phyloP scores from a whole-genome alignment of 2,797 vertebrate genomes.

The Harpagifer antarcticus region DNA sequence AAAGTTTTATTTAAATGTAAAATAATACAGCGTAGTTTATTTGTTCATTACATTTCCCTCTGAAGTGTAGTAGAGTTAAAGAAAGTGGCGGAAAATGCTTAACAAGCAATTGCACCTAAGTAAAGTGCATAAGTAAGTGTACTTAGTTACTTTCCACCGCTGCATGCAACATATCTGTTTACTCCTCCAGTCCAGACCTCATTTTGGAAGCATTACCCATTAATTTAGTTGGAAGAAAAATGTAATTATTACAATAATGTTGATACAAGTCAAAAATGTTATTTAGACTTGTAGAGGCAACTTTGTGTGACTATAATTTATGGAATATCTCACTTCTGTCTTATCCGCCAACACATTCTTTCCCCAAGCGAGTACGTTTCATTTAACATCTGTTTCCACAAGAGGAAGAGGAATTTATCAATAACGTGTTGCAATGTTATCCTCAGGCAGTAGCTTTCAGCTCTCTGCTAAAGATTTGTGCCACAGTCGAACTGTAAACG shows the following conservation, averaged over 20 bases:
- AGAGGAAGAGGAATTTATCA: slow-evolving; percentile 34
- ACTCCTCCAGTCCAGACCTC: background rate
- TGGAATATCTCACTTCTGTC: background rate
- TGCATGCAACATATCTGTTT: background rate
- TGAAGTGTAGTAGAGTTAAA: background rate
- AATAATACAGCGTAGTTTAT: background rate
- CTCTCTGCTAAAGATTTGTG: background rate
- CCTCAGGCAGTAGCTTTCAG: background rate
- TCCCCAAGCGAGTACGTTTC: background rate
- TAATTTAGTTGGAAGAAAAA: no score
- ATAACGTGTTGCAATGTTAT: background rate
- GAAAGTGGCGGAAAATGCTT: background rate
- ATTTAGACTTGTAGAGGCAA: background rate
- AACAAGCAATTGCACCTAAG: no score
- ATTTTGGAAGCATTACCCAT: background rate
- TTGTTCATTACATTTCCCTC: background rate
- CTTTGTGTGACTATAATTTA: background rate
- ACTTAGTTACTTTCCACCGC: no score
- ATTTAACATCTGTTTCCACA: background rate
- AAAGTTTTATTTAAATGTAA: no score
- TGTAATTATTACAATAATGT: background rate
- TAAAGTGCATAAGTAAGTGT: no score
- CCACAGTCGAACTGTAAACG: background rate
- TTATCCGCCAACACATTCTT: no score
- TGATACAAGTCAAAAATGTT: background rate